phyloP scores from a whole-genome alignment of 92 coral and sea anemone genomes.

The Plumapathes pennacea region DNA sequence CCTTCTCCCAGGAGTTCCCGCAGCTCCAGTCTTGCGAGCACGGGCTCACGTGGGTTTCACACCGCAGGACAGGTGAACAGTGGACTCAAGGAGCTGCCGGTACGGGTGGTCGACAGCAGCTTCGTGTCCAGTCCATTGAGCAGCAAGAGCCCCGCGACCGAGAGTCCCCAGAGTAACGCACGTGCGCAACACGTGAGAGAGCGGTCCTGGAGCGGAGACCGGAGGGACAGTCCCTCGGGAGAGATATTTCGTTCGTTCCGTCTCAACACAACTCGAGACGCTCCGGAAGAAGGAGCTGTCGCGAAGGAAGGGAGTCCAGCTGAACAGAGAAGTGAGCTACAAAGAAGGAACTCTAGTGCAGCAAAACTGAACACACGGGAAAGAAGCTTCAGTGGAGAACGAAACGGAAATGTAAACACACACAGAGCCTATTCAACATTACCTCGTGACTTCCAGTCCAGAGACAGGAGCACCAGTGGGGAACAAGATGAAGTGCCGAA shows the following conservation, averaged over 20 bases:
- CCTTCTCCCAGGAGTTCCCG: constrained; percentile 7
- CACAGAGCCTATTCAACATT: constrained; percentile 1
- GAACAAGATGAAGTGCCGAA: not conserved
- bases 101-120: no score
- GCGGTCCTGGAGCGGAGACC: constrained; percentile 1
- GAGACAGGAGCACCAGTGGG: no score
- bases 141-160: constrained; percentile 5
- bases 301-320: no score
- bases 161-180: not conserved
- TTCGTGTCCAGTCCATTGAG: not conserved
- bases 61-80: not conserved
- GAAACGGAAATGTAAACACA: not conserved
- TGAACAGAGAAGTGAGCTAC: no score
- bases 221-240: no score
- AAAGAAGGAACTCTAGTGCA: no score
- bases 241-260: no score
- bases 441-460: no score
- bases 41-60: not conserved
- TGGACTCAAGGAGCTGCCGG: no score
- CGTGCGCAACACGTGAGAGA: constrained; percentile 9
- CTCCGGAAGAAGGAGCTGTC: no score
- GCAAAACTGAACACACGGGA: no score
- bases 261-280: no score
- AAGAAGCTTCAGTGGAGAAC: constrained; percentile 16
- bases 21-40: constrained; percentile 2